Evolutionary conservation across 2,888 invertebrate genomes (phyloP), one percentile per base, ranked within the genome.

Genomic region (Allophyes oxyacanthae): DNA sequence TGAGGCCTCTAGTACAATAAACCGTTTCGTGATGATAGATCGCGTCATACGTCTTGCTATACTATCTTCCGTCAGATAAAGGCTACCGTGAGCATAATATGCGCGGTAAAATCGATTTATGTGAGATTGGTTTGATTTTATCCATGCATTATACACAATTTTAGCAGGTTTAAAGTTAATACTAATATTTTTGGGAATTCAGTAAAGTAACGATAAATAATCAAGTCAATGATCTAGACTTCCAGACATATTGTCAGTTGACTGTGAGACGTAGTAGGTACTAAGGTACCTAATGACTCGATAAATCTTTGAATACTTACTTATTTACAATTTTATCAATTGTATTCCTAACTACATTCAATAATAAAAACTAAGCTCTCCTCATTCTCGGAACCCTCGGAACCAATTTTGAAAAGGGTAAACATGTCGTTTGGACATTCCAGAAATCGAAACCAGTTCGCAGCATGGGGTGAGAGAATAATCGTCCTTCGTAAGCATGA

Each of bases 401-500:
- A 65, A 3, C 14, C 7, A 33, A 28, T 42, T 65, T 69, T 37
- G 32, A 36, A 51, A 64, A 34, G 14, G 14, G 42, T 20, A 55
- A 72, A 63, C 56, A 57, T 72, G 63, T 70, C 60, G 7, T 54
- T 56, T 54, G 63, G 59, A 54, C 51, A 54, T 75, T 75, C 59
- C 64, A 38, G 51, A 49, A 50, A 63, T 53, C 34, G n/a, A 40
- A 71, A 77, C 78, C 73, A 70, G 77, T 75, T 70, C 66, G 14
- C 75, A 59, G 64, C 63, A 76, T 65, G 78, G 75, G 75, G n/a
- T n/a, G n/a, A n/a, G 78, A 64, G 50, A 58, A 70, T 63, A 65
- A 72, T 64, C 40, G 28, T 46, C 59, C 45, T 62, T 59, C 66
- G 62, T 38, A 32, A 41, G 37, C 43, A n/a, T n/a, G n/a, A n/a